Conservation (phyloP, 2,888 invertebrate species). For the Acanthopleura granulata region DNA sequence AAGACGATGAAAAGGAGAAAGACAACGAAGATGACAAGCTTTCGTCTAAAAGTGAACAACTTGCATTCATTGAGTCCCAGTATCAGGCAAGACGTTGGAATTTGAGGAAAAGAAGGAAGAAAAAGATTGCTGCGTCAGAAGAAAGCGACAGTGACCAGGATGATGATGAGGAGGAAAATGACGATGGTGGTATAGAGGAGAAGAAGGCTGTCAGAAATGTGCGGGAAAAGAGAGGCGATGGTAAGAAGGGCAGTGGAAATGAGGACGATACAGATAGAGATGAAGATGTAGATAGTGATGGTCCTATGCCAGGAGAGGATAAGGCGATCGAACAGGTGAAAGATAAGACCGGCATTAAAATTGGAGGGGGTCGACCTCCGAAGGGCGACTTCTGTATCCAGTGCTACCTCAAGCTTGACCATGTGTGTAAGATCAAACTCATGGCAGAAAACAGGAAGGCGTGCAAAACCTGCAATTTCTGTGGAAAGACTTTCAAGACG, state of each 20-base stretch:
- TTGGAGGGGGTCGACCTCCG: neutral
- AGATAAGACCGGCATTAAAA: neutral
- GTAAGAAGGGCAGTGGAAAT: neutral
- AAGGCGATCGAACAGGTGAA: neutral
- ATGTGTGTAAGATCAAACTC: neutral
- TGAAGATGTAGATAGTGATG: neutral
- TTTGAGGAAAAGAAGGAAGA: neutral
- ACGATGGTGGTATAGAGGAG: neutral
- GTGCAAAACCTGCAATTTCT: neutral
- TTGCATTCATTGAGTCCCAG: neutral
- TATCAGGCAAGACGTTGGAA: neutral
- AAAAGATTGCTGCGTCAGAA: neutral
- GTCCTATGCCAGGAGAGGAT: neutral
- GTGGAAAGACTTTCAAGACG: neutral
- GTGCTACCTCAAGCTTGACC: slow-evolving; percentile 13
- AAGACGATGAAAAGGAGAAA: neutral
- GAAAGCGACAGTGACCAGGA: neutral
- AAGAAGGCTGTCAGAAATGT: neutral
- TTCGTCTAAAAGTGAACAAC: neutral
- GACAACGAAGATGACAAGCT: neutral
- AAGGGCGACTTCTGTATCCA: neutral
- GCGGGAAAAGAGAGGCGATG: neutral
- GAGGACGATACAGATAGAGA: neutral
- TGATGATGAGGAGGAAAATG: neutral
- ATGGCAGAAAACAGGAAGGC: neutral